Evolutionary conservation across 2,888 invertebrate genomes (phyloP).

Genomic region (Leptarthrus brevirostris): DNA sequence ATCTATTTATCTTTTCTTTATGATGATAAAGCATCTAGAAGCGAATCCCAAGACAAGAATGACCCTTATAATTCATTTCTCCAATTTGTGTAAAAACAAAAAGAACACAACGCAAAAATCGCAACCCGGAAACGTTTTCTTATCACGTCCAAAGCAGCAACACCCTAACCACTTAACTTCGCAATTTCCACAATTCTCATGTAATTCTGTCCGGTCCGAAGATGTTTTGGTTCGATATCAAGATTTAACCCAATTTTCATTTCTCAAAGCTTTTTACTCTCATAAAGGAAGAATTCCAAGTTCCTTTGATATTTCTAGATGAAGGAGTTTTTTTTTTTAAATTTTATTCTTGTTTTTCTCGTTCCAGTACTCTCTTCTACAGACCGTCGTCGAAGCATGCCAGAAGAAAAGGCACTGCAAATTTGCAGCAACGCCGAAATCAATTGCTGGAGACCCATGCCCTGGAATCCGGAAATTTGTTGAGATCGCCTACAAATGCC

Average conservation of each 20-base stretch:
- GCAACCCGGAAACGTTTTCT: conserved; percentile 10
- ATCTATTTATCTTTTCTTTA: neutral
- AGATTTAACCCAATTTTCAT: conserved; percentile 45
- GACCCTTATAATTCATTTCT: conserved; percentile 36
- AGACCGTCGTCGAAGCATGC: conserved; percentile 94
- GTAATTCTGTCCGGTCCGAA: conserved; percentile 8
- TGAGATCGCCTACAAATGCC: conserved; percentile 96
- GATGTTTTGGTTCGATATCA: conserved; percentile 16
- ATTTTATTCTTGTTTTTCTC: conserved; percentile 51
- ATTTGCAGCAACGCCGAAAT: conserved; percentile 88
- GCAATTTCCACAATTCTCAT: neutral
- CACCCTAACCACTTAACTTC: neutral
- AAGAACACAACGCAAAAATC: neutral
- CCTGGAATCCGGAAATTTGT: conserved; percentile 92
- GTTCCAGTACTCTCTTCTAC: conserved; percentile 85
- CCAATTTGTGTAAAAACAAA: conserved; percentile 33
- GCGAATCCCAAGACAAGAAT: too few relatives aligned
- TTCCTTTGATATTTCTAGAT: neutral
- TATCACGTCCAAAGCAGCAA: conserved; percentile 9
- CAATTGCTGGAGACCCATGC: conserved; percentile 91
- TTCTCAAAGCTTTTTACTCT: neutral
- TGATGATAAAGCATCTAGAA: too few relatives aligned
- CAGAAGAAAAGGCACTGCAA: conserved; percentile 93
- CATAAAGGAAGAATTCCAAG: neutral
- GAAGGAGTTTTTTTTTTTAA: neutral